Evolutionary conservation across 1,140 invertebrate species (phyloP), one percentile per base, ranked within the genome.

Genomic region (Drosophila tristis): DNA sequence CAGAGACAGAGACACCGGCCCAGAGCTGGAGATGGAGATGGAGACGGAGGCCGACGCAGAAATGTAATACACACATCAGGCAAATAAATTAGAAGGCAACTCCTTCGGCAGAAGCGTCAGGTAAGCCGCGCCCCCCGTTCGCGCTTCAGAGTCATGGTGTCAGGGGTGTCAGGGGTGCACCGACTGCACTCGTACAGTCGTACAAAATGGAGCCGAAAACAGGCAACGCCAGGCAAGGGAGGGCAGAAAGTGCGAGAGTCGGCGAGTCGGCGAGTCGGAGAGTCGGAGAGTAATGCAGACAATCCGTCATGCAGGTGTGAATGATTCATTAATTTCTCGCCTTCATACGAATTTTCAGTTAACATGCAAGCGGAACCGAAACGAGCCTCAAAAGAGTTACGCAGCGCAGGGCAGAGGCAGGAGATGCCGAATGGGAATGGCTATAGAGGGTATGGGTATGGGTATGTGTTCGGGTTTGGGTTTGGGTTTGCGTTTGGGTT

Each of bases 271-370:
- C 72, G 79, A 89, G 80, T 84, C 48, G 20, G 56, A 71, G 70
- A 53, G 31, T 9, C 35, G 56, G 73, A 75, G 79, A 89, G 80
- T 84, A 87, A 90, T 87, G 80, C 89, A 84, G 90, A 84, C 89
- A 91, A 91, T 91, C 89, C 89, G 89, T 91, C 89, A 91, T 91
- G 89, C 89, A 91, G 89, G 89, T 91, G 89, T 91, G 89, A 91
- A 91, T 91, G 89, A 91, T 91, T 91, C 89, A 91, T 91, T 91
- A 91, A 91, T 91, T 91, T 91, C 80, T 91, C 89, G 84, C 89
- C 89, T 91, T 91, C 89, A 90, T 90, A 90, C 85, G 85, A 90
- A 90, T 90, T 90, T 89, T 90, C 76, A 89, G 85, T 90, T 90
- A 90, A 90, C 85, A 90, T 90, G 85, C 85, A 90, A 90, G 84